Evolutionary conservation across 2,797 vertebrate species (phyloP).

Genomic region (Crenichthys baileyi): DNA sequence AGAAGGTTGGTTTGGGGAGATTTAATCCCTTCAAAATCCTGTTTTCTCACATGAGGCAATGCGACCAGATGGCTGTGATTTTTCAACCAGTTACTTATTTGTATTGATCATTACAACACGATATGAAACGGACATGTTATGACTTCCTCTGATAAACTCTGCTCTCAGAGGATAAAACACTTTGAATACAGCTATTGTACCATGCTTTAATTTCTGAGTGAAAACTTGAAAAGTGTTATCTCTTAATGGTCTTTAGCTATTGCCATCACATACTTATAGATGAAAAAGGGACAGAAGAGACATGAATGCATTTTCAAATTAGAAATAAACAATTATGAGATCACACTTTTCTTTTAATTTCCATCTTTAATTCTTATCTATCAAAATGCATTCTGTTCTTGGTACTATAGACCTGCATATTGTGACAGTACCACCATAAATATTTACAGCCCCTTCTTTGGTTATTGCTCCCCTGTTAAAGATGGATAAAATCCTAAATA

Average conservation of each 20-base stretch:
- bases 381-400: slow-evolving; percentile 15
- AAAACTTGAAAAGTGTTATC: slow-evolving; percentile 16
- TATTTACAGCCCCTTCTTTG: slow-evolving; percentile 5
- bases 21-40: slow-evolving; percentile 27
- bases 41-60: slow-evolving; percentile 65
- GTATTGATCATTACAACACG: slow-evolving; percentile 12
- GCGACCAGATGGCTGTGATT: slow-evolving; percentile 70
- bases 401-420: not conserved
- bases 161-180: slow-evolving; percentile 1
- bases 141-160: slow-evolving; percentile 17
- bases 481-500: not conserved
- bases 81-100: slow-evolving; percentile 21
- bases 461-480: not conserved
- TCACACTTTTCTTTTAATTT: slow-evolving; percentile 31
- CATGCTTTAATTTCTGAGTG: slow-evolving; percentile 11
- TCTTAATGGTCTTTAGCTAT: slow-evolving; percentile 4
- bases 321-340: slow-evolving; percentile 11
- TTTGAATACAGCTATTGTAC: slow-evolving; percentile 6
- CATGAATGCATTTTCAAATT: slow-evolving; percentile 40
- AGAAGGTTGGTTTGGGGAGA: slow-evolving; percentile 32
- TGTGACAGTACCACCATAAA: slow-evolving; percentile 5
- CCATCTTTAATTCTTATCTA: slow-evolving; percentile 33
- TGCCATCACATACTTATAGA: not conserved
- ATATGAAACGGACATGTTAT: slow-evolving; percentile 19
- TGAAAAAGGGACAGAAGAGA: slow-evolving; percentile 33